Base-by-base conservation (phyloP, 2,113 vertebrate genomes). In the Chrysochloris asiatica region DNA sequence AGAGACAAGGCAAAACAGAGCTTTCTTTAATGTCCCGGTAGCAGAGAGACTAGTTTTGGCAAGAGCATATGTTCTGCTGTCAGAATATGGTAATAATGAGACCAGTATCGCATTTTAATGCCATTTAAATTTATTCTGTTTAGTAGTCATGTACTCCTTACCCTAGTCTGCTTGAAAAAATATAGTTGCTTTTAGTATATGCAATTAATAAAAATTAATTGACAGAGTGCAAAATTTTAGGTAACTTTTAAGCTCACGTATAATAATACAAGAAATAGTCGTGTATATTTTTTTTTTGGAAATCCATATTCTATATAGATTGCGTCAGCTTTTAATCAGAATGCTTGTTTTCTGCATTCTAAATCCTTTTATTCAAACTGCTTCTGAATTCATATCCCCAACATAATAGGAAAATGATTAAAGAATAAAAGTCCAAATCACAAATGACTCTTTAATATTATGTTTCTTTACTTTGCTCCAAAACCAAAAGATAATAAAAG, bases 291-390 rank as follows among this genome's bases (percentile, higher is more conserved):
- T 3, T 67, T 90, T 45, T 65, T 14, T 38, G 13, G 19, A 30
- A 79, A 77, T 59, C 85, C 36, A 83, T 80, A 83, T 73, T 84
- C 17, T 83, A 21, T 75, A 47, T 43, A 84, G n/a, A 83, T 83
- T 67, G 28, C 26, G 79, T 88, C 48, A 72, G 28, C 6, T 78
- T 91, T 93, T 88, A 67, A 65, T 81, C 24, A 88, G 80, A 89
- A 88, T 61, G 50, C 75, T 87, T 95, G 65, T 87, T 77, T 86
- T 90, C 43, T 73, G 9, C 22, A 28, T 94, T 50, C 1, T 94
- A 86, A 92, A 78, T 21, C 2, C 21, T 76, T 43, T 78, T 78
- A 81, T 54, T 30, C 52, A 90, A 36, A 81, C 30, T 91, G 9
- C 4, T 92, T 2, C 43, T 93, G 19, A 9, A n/a, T 83, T 9